Conservation (phyloP, 1,140 invertebrate species). For the Heliconius hewitsoni region DNA sequence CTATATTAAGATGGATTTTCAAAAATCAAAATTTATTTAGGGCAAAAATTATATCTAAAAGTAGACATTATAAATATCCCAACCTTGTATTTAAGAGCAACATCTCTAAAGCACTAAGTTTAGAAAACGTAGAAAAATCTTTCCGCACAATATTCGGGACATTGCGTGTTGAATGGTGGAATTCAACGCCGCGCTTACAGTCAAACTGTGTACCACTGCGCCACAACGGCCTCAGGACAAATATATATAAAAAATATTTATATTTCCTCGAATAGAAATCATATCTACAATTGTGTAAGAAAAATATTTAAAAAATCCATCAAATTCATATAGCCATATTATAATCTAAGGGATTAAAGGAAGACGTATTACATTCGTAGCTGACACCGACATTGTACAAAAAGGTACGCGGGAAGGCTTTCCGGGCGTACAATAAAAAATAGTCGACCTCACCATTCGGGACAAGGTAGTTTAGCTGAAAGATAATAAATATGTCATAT, state of each 20-base stretch:
- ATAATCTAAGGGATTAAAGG: background rate
- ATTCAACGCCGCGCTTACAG: too few relatives aligned
- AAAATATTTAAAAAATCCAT: background rate
- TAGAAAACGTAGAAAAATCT: too few relatives aligned
- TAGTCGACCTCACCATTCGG: background rate
- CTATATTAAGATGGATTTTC: too few relatives aligned
- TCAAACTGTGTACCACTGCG: background rate
- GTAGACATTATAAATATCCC: too few relatives aligned
- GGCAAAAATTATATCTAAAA: too few relatives aligned
- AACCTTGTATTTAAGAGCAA: background rate
- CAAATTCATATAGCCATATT: background rate
- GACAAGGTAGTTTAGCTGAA: background rate
- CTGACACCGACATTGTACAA: conserved; percentile 1
- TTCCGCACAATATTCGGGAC: too few relatives aligned
- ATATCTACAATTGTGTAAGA: background rate
- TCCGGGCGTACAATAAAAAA: background rate
- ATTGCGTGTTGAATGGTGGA: too few relatives aligned
- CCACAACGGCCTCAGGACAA: background rate
- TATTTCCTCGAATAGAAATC: too few relatives aligned
- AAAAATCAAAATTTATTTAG: too few relatives aligned
- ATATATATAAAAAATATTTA: too few relatives aligned
- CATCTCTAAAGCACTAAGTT: background rate
- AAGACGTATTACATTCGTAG: conserved; percentile 1
- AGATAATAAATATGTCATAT: background rate
- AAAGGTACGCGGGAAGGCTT: background rate